Evolutionary conservation across 2,797 vertebrate species (phyloP), one percentile per base, ranked within the genome.

Genomic region (Ibycter americanus): DNA sequence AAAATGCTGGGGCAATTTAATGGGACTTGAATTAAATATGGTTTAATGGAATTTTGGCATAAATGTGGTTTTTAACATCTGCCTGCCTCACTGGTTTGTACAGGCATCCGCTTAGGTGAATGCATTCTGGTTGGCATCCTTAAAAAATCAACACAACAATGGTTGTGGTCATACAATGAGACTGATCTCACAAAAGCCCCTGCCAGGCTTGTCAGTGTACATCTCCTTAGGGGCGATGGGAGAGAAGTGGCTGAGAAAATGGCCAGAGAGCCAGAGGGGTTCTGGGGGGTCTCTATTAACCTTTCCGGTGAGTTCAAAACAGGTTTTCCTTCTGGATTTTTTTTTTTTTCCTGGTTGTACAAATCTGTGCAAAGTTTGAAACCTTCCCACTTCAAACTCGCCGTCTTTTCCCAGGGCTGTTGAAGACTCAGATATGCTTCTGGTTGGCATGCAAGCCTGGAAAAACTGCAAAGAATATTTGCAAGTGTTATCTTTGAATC

Each of bases 21-120:
- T 61, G 78, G 59, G 74, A 62, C 87, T 90, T 91, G 81, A 32
- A 76, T 84, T 84, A 58, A 92, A 81, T 25, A 34, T 19, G 47
- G 25, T 91, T 89, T 92, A 92, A 76, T 92, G 89, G 73, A 81
- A 84, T 89, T 93, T 87, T 54, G 80, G 77, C 23, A 18, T 61
- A 61, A 78, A 49, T 9, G 17, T 51, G 71, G 6, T 23, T 81
- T 88, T 89, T 55, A 82, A n/a, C 25, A 12, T 36, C 88, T 74
- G 72, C 59, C 67, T 74, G 56, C 73, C 77, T 81, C 32, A 4
- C 32, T 65, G 65, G 12, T 62, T 78, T 4, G 2, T 90, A 10
- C 9, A 49, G 65, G 52, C 65, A 12, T 17, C n/a, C 54, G 76
- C 40, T 47, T 34, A 61, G 49, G 61, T 46, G 31, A 34, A 8